Conservation (phyloP, 35 echinoderm and acorn worm genomes). For the Apostichopus parvimensis region DNA sequence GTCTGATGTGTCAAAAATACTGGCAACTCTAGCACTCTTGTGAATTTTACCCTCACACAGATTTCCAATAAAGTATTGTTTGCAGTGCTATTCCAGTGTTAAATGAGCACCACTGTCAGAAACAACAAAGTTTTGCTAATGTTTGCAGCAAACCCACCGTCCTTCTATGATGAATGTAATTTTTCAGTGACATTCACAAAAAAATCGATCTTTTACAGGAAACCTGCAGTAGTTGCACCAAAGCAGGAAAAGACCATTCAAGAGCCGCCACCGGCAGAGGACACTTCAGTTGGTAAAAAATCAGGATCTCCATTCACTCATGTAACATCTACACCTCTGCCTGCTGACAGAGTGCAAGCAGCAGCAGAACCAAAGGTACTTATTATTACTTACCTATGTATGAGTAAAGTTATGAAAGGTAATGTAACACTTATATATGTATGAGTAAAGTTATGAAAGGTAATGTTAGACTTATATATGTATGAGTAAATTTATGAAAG, state of each 20-base stretch:
- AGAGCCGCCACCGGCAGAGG: not conserved
- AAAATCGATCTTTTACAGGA: not conserved
- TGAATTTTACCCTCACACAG: too few relatives aligned
- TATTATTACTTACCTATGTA: not conserved
- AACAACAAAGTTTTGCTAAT: too few relatives aligned
- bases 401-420: not conserved
- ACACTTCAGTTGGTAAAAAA: conserved; percentile 4
- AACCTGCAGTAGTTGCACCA: not conserved
- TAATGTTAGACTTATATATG: not conserved
- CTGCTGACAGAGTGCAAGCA: not conserved
- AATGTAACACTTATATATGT: too few relatives aligned
- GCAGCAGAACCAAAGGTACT: conserved; percentile 30
- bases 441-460: not conserved
- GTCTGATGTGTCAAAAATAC: too few relatives aligned
- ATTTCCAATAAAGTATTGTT: too few relatives aligned
- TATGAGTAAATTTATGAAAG: not conserved
- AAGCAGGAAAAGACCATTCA: not conserved
- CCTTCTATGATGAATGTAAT: not conserved
- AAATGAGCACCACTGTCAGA: too few relatives aligned
- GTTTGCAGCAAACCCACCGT: not conserved
- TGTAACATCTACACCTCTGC: conserved; percentile 29
- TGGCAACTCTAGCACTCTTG: too few relatives aligned
- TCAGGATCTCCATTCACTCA: conserved; percentile 44
- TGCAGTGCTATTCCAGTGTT: too few relatives aligned
- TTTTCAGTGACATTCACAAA: not conserved